phyloP scores from a whole-genome alignment of 2,797 vertebrate species.

The Malurus leucopterus region DNA sequence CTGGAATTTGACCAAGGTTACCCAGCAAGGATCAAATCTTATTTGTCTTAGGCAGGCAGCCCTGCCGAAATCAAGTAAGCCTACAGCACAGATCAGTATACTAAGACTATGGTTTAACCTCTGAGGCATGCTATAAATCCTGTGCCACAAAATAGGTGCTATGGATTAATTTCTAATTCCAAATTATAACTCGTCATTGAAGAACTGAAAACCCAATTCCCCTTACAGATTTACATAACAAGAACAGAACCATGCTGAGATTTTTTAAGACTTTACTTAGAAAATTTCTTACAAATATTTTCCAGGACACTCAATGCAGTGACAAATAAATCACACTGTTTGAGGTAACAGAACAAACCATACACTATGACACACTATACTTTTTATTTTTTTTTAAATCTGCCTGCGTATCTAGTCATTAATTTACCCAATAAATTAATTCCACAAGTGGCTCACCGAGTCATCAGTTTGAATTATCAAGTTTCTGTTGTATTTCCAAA shows the following conservation, averaged over 20 bases:
- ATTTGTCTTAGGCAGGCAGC: slow-evolving; percentile 40
- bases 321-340: neutral
- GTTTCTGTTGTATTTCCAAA: slow-evolving; percentile 55
- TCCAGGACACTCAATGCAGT: neutral
- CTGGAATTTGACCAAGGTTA: slow-evolving; percentile 48
- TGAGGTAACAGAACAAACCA: neutral
- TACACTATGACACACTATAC: neutral
- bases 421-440: slow-evolving; percentile 49
- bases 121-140: slow-evolving; percentile 29
- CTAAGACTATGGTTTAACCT: slow-evolving; percentile 22
- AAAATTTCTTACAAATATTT: neutral
- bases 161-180: slow-evolving; percentile 49
- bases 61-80: slow-evolving; percentile 38
- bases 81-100: slow-evolving; percentile 18
- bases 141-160: slow-evolving; percentile 33
- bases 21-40: slow-evolving; percentile 48
- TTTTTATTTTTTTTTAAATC: neutral
- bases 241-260: neutral
- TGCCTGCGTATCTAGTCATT: neutral
- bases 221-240: slow-evolving; percentile 8
- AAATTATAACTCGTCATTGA: slow-evolving; percentile 31
- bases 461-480: slow-evolving; percentile 49
- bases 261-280: neutral
- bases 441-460: slow-evolving; percentile 22
- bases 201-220: slow-evolving; percentile 8